Base-by-base conservation (phyloP, 2,797 vertebrate species). In the Lacerta viridis region DNA sequence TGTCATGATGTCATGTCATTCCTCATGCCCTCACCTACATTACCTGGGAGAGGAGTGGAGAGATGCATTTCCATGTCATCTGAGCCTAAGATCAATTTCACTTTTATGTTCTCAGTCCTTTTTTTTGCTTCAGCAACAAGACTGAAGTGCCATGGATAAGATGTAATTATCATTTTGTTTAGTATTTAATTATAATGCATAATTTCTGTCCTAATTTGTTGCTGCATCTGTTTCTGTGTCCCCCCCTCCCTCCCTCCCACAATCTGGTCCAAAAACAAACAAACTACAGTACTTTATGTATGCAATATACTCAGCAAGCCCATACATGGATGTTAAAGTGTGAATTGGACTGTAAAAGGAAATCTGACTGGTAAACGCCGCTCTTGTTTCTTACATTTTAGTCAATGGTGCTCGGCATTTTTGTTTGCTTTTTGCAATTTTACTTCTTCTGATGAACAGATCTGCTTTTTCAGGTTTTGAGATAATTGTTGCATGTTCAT, bases 161-260 rank as follows among this genome's bases (percentile, higher is more conserved):
- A 59, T 78, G n/a, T 59, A 39, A 43, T 27, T 25, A 79, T 39
- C 77, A n/a, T 86, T 83, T 74, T 61, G 72, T 7, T 90, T 83
- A 41, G 39, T 43, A 93, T 80, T 15, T 46, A 46, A 88, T 83
- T 83, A 88, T 39, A 88, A 76, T 83, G 39, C 9, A 77, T 41
- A n/a, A 41, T 88, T 88, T 83, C 17, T 8, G 41, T 0, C 0
- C 59, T 92, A 69, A 68, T 23, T 79, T 13, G 25, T 0, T 50
- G 13, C 4, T 69, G 4, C 41, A 75, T 90, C 85, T 91, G 2
- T 17, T 91, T 20, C 4, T 50, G 2, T 43, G 27, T 69, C 41
- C 25, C 27, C 2, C 69, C 72, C 18, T n/a, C 72, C 50, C 50
- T 55, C 50, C 50, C 13, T 3, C 50, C 4, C 50, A 1, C 5